Percentiles rank a stretch among this genome's conserved stretches.
These are phyloP conservation scores for Lemur catta DNA, from an alignment of 2,797 vertebrate species.

Conservation along the genomic window DNA sequence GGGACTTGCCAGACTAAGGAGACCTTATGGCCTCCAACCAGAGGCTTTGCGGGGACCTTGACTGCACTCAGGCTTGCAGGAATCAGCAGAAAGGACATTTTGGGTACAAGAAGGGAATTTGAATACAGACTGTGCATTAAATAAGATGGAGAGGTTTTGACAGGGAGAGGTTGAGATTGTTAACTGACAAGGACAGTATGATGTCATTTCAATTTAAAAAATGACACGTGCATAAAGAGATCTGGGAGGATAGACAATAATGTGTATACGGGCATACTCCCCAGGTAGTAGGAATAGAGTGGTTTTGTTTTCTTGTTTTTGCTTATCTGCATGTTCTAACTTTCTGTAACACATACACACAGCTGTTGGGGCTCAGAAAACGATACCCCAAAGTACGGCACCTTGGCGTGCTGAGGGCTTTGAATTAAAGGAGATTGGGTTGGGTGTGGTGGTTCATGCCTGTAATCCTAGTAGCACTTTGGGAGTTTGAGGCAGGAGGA, in stretches of 20 bases:
- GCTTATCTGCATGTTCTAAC: background rate
- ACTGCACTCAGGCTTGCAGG: accelerated
- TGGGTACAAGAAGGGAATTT: background rate
- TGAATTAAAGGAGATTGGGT: background rate
- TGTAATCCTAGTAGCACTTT: background rate
- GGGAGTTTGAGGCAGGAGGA: background rate
- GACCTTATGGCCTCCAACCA: background rate
- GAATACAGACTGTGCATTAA: background rate
- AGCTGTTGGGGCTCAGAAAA: background rate
- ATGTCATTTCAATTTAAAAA: background rate
- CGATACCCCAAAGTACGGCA: background rate
- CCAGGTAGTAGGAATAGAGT: background rate
- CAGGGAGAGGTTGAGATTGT: background rate
- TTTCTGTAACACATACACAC: background rate
- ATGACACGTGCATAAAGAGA: background rate
- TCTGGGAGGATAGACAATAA: background rate
- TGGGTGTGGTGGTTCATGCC: background rate
- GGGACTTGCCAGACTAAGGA: background rate
- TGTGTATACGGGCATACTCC: background rate
- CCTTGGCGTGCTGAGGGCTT: background rate
- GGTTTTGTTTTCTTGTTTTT: background rate
- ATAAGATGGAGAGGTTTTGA: background rate
- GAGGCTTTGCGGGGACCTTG: background rate
- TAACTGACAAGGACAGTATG: background rate
- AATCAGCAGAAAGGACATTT: background rate